Conservation (phyloP, 2,113 vertebrate species). For the Otocyon megalotis region DNA sequence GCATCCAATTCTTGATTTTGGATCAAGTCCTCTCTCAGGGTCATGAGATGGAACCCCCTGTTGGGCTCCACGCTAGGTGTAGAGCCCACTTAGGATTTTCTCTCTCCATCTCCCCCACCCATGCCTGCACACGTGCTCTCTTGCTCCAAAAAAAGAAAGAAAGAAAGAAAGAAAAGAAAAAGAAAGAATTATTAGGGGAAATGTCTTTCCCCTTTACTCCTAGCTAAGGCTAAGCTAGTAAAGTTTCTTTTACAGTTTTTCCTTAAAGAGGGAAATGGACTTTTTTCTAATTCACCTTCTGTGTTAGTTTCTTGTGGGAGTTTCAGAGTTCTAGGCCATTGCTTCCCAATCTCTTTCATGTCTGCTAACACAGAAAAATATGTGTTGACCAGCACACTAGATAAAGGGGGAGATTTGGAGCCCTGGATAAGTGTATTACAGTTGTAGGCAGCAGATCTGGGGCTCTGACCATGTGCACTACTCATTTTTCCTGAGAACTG, state of each 20-base stretch:
- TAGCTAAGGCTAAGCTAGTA: not conserved
- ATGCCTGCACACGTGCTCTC: too few species aligned
- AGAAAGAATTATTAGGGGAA: not conserved
- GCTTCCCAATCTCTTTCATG: not conserved
- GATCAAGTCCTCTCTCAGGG: not conserved
- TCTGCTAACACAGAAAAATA: constrained; percentile 7
- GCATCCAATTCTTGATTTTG: not conserved
- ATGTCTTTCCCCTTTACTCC: not conserved
- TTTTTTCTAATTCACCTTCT: not conserved
- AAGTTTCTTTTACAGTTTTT: not conserved
- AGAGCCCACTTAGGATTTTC: too few species aligned
- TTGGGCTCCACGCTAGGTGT: too few species aligned
- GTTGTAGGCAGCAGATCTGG: not conserved
- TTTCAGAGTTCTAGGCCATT: not conserved
- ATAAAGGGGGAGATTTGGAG: not conserved
- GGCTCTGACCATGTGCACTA: not conserved
- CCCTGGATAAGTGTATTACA: not conserved
- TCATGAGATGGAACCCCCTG: not conserved
- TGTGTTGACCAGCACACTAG: not conserved
- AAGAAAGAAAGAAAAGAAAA: too few species aligned
- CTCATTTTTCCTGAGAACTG: not conserved
- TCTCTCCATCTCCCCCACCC: too few species aligned
- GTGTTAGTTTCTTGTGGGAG: constrained; percentile 9
- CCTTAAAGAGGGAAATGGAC: not conserved
- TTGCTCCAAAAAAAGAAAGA: too few species aligned